A percentile compares a stretch with the other conserved stretches of the same genome.
These are phyloP conservation scores for Pseudotriccus pelzelni DNA, from an alignment of 2,797 vertebrate species.

Conservation along the genomic window DNA sequence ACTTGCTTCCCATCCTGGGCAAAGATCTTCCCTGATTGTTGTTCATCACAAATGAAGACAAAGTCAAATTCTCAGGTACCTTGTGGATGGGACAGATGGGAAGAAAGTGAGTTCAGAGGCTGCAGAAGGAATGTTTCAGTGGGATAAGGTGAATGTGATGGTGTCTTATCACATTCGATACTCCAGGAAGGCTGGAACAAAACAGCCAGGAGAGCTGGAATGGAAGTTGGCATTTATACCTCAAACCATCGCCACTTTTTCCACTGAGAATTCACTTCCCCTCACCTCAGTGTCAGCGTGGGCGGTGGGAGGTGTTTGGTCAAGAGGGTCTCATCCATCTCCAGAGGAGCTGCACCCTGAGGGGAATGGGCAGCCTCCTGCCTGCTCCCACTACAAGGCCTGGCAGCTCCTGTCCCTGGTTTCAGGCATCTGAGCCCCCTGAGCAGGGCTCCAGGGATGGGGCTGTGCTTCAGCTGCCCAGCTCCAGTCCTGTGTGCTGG, in stretches of 20 bases:
- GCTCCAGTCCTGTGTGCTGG: rapidly evolving
- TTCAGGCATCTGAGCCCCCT: background rate
- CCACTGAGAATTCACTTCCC: background rate
- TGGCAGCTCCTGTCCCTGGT: background rate
- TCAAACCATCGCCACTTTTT: background rate
- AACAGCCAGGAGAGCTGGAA: background rate
- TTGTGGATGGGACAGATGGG: background rate
- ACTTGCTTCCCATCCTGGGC: background rate
- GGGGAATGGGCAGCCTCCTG: rapidly evolving
- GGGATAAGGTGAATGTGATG: background rate
- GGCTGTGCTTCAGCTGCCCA: background rate
- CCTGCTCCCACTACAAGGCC: rapidly evolving
- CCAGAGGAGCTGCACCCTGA: background rate
- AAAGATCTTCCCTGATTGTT: background rate
- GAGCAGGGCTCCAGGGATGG: background rate
- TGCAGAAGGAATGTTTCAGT: background rate
- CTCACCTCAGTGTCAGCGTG: background rate
- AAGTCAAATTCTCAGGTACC: background rate
- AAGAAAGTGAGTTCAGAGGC: background rate
- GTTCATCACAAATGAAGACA: background rate
- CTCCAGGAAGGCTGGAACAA: background rate
- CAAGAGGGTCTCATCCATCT: background rate
- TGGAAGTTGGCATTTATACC: background rate
- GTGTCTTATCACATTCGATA: background rate
- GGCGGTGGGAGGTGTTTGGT: background rate